Percentiles rank a stretch among this genome's conserved stretches.
These are phyloP conservation scores for Esox masquinongy DNA, from an alignment of 2,797 vertebrate genomes.

Conservation along the genomic window DNA sequence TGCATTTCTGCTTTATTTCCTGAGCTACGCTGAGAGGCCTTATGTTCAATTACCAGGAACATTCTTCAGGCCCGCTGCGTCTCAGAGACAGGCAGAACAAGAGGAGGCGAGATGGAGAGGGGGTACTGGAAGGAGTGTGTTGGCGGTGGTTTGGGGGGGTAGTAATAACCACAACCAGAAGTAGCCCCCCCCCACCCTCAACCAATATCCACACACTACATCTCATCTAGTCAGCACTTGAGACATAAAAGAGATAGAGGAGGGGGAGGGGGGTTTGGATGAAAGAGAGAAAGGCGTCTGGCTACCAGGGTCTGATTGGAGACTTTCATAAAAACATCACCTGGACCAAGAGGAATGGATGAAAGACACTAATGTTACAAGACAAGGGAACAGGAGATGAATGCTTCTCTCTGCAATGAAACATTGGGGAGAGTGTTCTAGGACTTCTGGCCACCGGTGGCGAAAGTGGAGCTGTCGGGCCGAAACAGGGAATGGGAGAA, in stretches of 20 bases:
- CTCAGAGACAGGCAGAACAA: slow-evolving; percentile 8
- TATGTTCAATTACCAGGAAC: slow-evolving; percentile 81
- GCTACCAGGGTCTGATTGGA: slow-evolving; percentile 32
- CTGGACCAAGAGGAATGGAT: slow-evolving; percentile 21
- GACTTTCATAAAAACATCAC: slow-evolving; percentile 37
- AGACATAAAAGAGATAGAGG: slow-evolving; percentile 61
- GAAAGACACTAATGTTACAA: slow-evolving; percentile 16
- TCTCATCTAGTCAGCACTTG: slow-evolving; percentile 63
- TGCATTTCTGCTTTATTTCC: slow-evolving; percentile 68
- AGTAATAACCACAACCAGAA: slow-evolving; percentile 44
- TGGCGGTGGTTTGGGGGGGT: not conserved
- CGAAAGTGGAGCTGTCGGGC: too few relatives aligned
- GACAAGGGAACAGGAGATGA: slow-evolving; percentile 19
- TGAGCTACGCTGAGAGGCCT: slow-evolving; percentile 59
- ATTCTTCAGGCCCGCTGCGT: slow-evolving; percentile 42
- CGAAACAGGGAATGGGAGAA: not conserved
- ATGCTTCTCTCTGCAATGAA: slow-evolving; percentile 6
- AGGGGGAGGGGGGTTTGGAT: slow-evolving; percentile 36
- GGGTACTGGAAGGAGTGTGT: not conserved
- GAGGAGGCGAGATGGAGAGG: not conserved
- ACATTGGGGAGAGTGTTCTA: too few relatives aligned
- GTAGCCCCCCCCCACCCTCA: slow-evolving; percentile 45
- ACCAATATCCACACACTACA: slow-evolving; percentile 72
- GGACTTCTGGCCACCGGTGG: too few relatives aligned
- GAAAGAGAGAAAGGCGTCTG: slow-evolving; percentile 10